Base-by-base conservation (phyloP, 2,113 vertebrate species). In the Prolemur simus region DNA sequence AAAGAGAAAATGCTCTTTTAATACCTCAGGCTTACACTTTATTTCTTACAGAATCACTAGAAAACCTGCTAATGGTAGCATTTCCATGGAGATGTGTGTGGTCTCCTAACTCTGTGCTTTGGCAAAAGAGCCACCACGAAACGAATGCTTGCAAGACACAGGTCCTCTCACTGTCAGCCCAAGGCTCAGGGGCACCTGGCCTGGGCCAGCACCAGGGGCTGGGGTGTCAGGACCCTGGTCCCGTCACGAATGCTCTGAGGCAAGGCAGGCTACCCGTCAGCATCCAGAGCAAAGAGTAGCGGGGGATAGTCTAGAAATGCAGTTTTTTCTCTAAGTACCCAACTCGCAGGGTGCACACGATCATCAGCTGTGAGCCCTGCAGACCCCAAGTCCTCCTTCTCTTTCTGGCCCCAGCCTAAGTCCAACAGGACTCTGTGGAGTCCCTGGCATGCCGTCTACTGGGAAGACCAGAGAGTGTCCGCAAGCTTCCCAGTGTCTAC, bases 121-220 rank as follows among this genome's bases (percentile, higher is more conserved):
- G 58, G 69, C 32, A 6, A 10, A 23, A 66, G 42, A 45, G 2
- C 14, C 12, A 6, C 21, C 2, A 25, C 1, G 58, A 54, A 76
- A 34, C 0, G 0, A 63, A 21, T 0, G 0, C 13, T 49, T 87
- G 32, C 27, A 5, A 32, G 52, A 42, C 49, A 58, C 3, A 25
- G 27, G n/a, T 5, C 74, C 32, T 52, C 39, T n/a, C 23, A 2
- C 15, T 47, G 9, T 9, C 45, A 45, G 84, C 29, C 54, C 2
- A 2, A 63, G 8, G 8, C 23, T 49, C 20, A 37, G 8, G 6
- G 58, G 49, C 32, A 20, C 20, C 4, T 3, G 25, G 52, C 52
- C 64, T 13, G 2, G 29, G 34, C 25, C 58, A 86, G 18, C 5
- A 25, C 25, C 37, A 37, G 45, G 12, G 21, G 7, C 60, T 7